Conservation (phyloP, 2,797 vertebrate genomes). For the Steatocranus sp. region DNA sequence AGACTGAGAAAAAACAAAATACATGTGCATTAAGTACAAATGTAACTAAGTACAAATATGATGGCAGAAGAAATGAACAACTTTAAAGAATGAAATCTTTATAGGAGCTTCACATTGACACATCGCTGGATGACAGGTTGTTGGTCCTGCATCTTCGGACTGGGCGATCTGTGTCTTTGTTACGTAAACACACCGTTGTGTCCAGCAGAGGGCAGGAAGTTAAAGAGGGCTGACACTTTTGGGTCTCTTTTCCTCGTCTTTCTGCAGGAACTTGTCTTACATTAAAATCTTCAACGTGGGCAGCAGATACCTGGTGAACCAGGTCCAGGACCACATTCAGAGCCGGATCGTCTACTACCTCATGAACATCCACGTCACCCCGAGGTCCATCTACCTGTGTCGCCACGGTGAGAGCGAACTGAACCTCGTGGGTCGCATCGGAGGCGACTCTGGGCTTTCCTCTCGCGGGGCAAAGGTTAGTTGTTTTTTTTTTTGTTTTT, state of each 20-base stretch:
- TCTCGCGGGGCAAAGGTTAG: slow-evolving; percentile 74
- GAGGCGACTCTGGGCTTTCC: slow-evolving; percentile 85
- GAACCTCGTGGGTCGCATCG: slow-evolving; percentile 85
- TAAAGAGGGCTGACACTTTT: rapidly evolving
- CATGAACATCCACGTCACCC: slow-evolving; percentile 93
- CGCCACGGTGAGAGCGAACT: slow-evolving; percentile 91
- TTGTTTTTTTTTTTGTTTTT: rapidly evolving
- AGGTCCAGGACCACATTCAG: slow-evolving; percentile 90
- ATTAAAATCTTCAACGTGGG: slow-evolving; percentile 95
- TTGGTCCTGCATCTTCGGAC: not conserved
- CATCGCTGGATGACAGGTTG: not conserved
- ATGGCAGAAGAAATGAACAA: not conserved
- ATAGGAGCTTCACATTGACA: not conserved
- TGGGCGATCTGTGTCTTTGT: not conserved
- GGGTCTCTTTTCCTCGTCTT: not conserved
- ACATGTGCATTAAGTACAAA: not conserved
- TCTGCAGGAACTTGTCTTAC: slow-evolving; percentile 82
- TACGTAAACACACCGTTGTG: not conserved
- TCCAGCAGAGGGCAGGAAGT: not conserved
- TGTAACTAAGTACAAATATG: not conserved
- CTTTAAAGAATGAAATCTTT: not conserved
- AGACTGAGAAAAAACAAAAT: not conserved
- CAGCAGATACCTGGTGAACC: slow-evolving; percentile 86
- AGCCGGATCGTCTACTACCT: slow-evolving; percentile 91
- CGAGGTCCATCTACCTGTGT: slow-evolving; percentile 87